Percentiles rank a stretch among this genome's conserved stretches.
These are phyloP conservation scores for Orthosia gothica DNA, from an alignment of 2,888 invertebrate genomes.

Conservation along the genomic window DNA sequence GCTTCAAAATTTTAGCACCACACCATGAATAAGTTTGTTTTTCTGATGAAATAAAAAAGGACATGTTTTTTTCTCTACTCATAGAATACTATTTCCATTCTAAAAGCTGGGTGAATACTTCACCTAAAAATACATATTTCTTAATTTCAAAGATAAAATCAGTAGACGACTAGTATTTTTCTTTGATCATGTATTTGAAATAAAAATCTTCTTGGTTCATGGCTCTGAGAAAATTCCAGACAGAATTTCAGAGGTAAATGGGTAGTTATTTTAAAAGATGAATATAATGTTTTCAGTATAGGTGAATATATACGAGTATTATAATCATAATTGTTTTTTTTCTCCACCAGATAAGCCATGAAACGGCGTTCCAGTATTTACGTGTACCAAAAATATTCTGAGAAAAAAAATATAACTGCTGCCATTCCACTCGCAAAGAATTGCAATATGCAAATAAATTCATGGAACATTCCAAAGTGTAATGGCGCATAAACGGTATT, in stretches of 20 bases:
- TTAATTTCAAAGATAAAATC: too few relatives aligned
- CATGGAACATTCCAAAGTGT: conserved; percentile 16
- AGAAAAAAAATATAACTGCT: conserved; percentile 5
- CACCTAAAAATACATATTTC: too few relatives aligned
- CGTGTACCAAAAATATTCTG: too few relatives aligned
- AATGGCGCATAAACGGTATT: conserved; percentile 37
- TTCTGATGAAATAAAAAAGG: too few relatives aligned
- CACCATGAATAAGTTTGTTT: too few relatives aligned
- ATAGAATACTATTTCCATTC: too few relatives aligned
- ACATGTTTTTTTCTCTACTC: too few relatives aligned
- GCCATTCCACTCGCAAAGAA: conserved; percentile 12
- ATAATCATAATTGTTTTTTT: not conserved
- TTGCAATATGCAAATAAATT: conserved; percentile 53
- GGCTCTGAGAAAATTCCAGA: not conserved
- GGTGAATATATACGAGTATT: not conserved
- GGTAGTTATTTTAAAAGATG: not conserved
- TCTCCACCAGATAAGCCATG: not conserved
- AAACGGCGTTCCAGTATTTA: not conserved
- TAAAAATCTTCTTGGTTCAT: not conserved
- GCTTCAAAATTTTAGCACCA: too few relatives aligned
- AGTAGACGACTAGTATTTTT: too few relatives aligned
- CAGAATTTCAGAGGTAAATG: not conserved
- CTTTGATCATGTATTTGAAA: too few relatives aligned
- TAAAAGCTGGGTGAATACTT: too few relatives aligned
- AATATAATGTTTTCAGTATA: not conserved